Evolutionary conservation across 2,888 invertebrate genomes (phyloP).

Genomic region (Melanophora roralis): DNA sequence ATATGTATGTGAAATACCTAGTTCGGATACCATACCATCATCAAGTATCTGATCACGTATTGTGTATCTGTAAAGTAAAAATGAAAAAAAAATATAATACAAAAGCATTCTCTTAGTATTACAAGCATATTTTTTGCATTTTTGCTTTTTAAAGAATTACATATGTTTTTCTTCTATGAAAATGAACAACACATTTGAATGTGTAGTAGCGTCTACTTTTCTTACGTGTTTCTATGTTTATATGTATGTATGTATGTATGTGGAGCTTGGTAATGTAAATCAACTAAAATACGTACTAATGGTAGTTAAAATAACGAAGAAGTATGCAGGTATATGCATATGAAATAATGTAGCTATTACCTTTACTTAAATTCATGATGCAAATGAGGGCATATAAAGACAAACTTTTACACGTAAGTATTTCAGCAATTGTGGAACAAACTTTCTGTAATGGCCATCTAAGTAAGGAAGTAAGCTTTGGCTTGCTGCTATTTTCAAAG

Average conservation of each 20-base stretch:
- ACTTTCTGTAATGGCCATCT: too few species aligned
- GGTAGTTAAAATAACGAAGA: not conserved
- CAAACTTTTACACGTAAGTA: constrained; percentile 55
- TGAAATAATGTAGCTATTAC: not conserved
- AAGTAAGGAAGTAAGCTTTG: too few species aligned
- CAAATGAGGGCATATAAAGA: constrained; percentile 34
- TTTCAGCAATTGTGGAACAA: too few species aligned
- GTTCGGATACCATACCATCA: constrained; percentile 89
- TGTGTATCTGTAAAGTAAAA: constrained; percentile 79
- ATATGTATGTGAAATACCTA: constrained; percentile 90
- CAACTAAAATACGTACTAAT: constrained; percentile 4
- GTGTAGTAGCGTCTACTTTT: constrained; percentile 25
- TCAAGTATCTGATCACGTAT: constrained; percentile 87
- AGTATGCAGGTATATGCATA: not conserved
- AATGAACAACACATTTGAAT: constrained; percentile 31
- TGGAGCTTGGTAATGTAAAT: not conserved
- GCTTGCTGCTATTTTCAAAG: too few species aligned
- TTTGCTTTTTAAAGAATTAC: constrained; percentile 7
- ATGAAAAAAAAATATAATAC: not conserved
- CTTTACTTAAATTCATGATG: constrained; percentile 5
- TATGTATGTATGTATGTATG: not conserved
- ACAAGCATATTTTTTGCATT: not conserved
- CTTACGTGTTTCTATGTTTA: not conserved
- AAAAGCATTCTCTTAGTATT: constrained; percentile 2
- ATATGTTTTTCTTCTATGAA: constrained; percentile 38